phyloP scores from a whole-genome alignment of 2,888 invertebrate genomes.

The Bhutanitis thaidina region DNA sequence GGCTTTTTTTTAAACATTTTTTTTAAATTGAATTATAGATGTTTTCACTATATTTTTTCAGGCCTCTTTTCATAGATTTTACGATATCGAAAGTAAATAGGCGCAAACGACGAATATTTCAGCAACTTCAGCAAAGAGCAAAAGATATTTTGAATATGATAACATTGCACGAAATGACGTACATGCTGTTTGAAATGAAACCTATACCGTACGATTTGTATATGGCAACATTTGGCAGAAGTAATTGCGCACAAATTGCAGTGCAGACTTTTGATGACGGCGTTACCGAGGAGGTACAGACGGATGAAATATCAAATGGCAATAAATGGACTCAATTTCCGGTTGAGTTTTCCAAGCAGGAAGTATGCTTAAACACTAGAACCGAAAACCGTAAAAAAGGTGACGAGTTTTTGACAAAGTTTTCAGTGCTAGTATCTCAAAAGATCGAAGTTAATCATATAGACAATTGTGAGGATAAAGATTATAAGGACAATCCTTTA shows the following conservation, averaged over 20 bases:
- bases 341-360: slow-evolving; percentile 55
- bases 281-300: slow-evolving; percentile 58
- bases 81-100: slow-evolving; percentile 53
- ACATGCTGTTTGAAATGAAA: slow-evolving; percentile 66
- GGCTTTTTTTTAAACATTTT: too few relatives aligned
- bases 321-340: slow-evolving; percentile 71
- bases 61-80: slow-evolving; percentile 63
- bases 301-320: slow-evolving; percentile 47
- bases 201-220: slow-evolving; percentile 71
- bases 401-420: slow-evolving; percentile 50
- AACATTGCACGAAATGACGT: slow-evolving; percentile 67
- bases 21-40: too few relatives aligned
- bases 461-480: slow-evolving; percentile 35
- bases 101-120: slow-evolving; percentile 45
- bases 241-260: slow-evolving; percentile 60
- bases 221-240: slow-evolving; percentile 65
- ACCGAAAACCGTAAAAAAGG: slow-evolving; percentile 34
- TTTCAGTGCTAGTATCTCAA: slow-evolving; percentile 29
- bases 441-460: slow-evolving; percentile 27
- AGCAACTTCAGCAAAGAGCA: slow-evolving; percentile 54
- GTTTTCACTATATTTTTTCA: slow-evolving; percentile 29
- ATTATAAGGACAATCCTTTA: slow-evolving; percentile 52
- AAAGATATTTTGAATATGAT: slow-evolving; percentile 64
- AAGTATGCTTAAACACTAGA: slow-evolving; percentile 37
- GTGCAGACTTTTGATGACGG: slow-evolving; percentile 71